Evolutionary conservation across 2,888 invertebrate genomes (phyloP).

Genomic region (Marasmarcha lunaedactyla): DNA sequence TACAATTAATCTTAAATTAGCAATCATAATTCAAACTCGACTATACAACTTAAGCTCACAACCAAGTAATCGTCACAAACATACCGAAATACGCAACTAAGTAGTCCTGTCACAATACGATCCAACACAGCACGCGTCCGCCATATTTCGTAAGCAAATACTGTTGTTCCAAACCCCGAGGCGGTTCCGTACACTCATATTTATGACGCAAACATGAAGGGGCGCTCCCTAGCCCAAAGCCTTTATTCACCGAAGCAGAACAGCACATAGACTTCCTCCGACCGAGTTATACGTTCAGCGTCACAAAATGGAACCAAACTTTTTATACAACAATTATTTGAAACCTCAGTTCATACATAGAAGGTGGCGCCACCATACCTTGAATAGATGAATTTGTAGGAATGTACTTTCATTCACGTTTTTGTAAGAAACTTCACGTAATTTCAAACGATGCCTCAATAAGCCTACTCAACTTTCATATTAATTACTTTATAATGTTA

Average conservation of each 20-base stretch:
- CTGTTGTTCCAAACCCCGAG: constrained; percentile 1
- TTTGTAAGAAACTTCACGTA: constrained; percentile 17
- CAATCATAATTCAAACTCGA: too few relatives aligned
- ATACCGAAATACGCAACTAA: too few relatives aligned
- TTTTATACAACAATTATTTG: too few relatives aligned
- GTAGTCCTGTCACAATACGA: neutral
- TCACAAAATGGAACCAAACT: too few relatives aligned
- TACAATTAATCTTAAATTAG: too few relatives aligned
- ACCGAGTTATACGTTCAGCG: neutral
- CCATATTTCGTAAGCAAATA: constrained; percentile 17
- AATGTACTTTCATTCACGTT: too few relatives aligned
- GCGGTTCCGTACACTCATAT: constrained; percentile 7
- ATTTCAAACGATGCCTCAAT: constrained; percentile 43
- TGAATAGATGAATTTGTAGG: too few relatives aligned
- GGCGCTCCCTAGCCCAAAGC: constrained; percentile 25
- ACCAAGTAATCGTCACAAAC: too few relatives aligned
- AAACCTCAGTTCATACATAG: too few relatives aligned
- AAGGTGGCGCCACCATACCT: too few relatives aligned
- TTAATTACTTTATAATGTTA: constrained; percentile 45
- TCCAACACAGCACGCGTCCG: constrained; percentile 10
- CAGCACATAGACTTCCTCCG: constrained; percentile 24
- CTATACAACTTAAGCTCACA: too few relatives aligned
- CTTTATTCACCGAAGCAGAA: constrained; percentile 33
- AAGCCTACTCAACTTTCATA: constrained; percentile 38
- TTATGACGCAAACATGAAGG: constrained; percentile 18